Evolutionary conservation across 2,113 vertebrate genomes (phyloP).

Genomic region (Rhynchopsitta pachyrhyncha): DNA sequence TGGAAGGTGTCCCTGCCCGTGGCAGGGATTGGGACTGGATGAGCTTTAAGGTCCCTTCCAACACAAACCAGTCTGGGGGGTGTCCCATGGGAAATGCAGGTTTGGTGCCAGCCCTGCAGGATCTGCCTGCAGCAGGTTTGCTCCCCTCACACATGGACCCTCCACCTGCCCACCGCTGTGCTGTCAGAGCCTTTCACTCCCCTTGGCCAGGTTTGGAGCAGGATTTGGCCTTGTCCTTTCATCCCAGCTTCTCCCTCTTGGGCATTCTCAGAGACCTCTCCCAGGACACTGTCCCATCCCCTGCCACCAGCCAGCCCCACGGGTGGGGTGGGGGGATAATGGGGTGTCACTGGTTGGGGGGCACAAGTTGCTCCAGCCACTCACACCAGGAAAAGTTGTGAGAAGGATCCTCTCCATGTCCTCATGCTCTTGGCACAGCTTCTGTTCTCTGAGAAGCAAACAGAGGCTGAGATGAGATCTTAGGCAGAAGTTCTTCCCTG

Average conservation of each 20-base stretch:
- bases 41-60: no score
- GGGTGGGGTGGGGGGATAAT: no score
- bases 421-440: background rate
- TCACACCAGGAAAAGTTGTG: background rate
- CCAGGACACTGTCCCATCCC: accelerated
- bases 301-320: accelerated
- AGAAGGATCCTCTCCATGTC: background rate
- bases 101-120: background rate
- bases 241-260: background rate
- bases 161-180: accelerated
- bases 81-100: background rate
- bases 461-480: background rate
- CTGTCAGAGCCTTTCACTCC: background rate
- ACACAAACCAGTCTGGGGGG: no score
- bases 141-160: background rate
- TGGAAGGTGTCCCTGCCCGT: no score
- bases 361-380: background rate
- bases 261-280: background rate
- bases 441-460: background rate
- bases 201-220: background rate
- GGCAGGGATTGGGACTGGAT: no score
- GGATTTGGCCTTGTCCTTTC: background rate
- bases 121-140: accelerated
- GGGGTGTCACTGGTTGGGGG: accelerated
- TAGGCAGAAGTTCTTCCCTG: background rate